These are phyloP conservation scores for Toxonevra muliebris DNA, from an alignment of 2,888 invertebrate species.

Conservation along the genomic window DNA sequence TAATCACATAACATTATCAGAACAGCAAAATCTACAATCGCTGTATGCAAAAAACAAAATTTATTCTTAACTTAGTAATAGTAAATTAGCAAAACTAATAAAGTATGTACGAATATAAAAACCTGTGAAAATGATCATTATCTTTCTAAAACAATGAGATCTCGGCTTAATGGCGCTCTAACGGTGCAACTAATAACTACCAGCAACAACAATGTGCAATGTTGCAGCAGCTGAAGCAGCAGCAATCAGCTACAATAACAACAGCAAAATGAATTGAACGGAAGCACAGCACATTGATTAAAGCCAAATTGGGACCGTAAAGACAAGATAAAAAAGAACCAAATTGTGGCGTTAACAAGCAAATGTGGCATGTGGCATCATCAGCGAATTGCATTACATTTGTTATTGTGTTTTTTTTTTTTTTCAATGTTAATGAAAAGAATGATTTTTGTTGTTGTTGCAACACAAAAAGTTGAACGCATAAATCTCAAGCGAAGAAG, in stretches of 20 bases:
- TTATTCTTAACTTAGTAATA: neutral
- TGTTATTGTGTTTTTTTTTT: neutral
- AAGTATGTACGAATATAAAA: neutral
- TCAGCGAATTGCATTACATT: neutral
- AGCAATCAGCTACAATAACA: neutral
- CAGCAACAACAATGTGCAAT: neutral
- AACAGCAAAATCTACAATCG: neutral
- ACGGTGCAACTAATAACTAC: slow-evolving; percentile 2
- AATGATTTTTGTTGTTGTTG: neutral
- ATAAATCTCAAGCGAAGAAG: neutral
- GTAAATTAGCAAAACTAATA: neutral
- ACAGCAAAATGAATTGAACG: slow-evolving; percentile 27
- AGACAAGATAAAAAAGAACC: slow-evolving; percentile 14
- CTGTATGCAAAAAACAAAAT: neutral
- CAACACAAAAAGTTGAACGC: neutral
- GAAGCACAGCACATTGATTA: slow-evolving; percentile 43
- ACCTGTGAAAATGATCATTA: neutral
- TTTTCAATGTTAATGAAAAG: slow-evolving; percentile 6
- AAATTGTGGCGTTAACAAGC: slow-evolving; percentile 28
- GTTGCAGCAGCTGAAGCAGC: neutral
- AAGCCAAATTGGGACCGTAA: slow-evolving; percentile 24
- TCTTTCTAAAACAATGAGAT: slow-evolving; percentile 4
- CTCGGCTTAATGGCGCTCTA: neutral
- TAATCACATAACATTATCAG: neutral
- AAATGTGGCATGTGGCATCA: slow-evolving; percentile 4